Percentiles rank a stretch among this genome's conserved stretches.
phyloP scores from a whole-genome alignment of 2,113 vertebrate genomes.

The Charadrius vociferus region DNA sequence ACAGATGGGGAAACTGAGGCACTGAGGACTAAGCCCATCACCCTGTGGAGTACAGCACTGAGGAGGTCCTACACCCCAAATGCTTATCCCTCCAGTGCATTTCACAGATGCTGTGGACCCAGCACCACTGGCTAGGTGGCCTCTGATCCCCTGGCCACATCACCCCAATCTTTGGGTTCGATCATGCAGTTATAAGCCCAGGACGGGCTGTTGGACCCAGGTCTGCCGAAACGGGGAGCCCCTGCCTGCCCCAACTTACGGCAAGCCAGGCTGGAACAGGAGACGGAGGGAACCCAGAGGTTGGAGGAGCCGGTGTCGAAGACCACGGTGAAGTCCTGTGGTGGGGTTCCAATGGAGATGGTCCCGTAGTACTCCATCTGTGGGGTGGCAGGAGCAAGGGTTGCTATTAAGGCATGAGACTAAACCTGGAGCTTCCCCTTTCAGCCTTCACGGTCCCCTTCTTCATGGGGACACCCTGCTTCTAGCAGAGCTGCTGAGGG shows the following conservation, averaged over 20 bases:
- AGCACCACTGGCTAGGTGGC: background rate
- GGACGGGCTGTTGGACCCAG: rapidly evolving
- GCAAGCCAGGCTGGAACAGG: constrained; percentile 68
- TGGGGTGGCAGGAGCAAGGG: background rate
- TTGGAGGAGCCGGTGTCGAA: constrained; percentile 73
- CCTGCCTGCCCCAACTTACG: constrained; percentile 46
- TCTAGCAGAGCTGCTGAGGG: too few species aligned
- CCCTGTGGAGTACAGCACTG: background rate
- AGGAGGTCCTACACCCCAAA: background rate
- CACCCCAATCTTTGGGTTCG: background rate
- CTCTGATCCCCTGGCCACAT: rapidly evolving
- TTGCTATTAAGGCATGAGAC: background rate
- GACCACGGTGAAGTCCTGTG: constrained; percentile 70
- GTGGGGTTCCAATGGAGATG: constrained; percentile 67
- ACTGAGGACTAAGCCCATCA: rapidly evolving
- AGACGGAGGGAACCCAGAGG: constrained; percentile 75
- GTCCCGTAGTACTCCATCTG: constrained; percentile 72
- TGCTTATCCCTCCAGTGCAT: rapidly evolving
- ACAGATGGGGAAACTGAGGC: background rate
- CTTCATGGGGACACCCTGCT: background rate
- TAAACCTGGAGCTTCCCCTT: background rate
- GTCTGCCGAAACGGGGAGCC: background rate
- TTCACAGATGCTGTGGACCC: rapidly evolving
- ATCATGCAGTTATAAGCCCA: rapidly evolving
- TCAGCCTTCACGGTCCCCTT: background rate